Evolutionary conservation across 2,888 invertebrate genomes (phyloP).

Genomic region (Patella caerulea): DNA sequence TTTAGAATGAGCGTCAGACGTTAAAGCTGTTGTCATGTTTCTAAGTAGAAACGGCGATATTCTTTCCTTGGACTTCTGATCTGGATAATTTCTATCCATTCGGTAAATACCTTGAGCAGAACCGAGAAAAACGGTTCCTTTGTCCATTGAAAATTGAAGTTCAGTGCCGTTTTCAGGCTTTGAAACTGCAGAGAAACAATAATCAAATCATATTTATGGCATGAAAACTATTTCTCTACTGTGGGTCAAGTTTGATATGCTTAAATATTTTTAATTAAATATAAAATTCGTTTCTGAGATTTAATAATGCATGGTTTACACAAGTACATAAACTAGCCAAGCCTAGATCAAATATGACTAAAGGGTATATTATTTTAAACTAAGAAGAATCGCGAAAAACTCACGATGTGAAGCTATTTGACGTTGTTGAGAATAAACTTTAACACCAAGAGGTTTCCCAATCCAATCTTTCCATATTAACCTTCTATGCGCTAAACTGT

Average conservation of each 20-base stretch:
- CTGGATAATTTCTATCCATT: conserved; percentile 18
- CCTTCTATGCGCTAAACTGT: not conserved
- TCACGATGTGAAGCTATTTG: too few relatives aligned
- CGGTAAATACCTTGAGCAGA: conserved; percentile 12
- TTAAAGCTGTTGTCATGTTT: not conserved
- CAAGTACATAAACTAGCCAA: too few relatives aligned
- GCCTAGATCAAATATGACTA: too few relatives aligned
- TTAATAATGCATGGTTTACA: too few relatives aligned
- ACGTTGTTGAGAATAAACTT: not conserved
- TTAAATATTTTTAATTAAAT: too few relatives aligned
- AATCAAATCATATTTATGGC: too few relatives aligned
- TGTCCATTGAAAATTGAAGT: not conserved
- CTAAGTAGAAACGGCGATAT: not conserved
- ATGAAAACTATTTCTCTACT: too few relatives aligned
- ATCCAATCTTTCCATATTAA: conserved; percentile 5
- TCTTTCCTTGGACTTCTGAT: conserved; percentile 8
- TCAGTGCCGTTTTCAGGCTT: not conserved
- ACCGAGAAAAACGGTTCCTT: not conserved
- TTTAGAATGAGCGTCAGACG: conserved; percentile 15
- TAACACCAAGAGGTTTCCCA: conserved; percentile 13
- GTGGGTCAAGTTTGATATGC: too few relatives aligned
- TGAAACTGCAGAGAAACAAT: too few relatives aligned
- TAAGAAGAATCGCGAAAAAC: too few relatives aligned
- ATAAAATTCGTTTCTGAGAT: too few relatives aligned
- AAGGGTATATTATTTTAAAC: too few relatives aligned